Percentiles rank a stretch among this genome's conserved stretches.
These are phyloP conservation scores for Procambarus clarkii DNA, from an alignment of 1,140 invertebrate species.

Conservation along the genomic window DNA sequence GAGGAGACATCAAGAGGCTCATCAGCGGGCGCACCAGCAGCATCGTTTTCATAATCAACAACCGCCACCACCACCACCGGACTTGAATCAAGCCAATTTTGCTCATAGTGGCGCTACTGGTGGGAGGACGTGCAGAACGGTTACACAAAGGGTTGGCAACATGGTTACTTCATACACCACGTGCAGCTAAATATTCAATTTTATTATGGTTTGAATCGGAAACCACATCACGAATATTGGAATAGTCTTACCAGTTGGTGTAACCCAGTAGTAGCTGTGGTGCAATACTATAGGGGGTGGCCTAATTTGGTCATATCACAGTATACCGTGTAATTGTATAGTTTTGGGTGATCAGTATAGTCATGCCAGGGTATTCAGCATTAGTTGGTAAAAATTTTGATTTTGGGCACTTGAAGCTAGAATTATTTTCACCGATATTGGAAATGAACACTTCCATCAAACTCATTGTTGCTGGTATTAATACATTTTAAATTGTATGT, in stretches of 20 bases:
- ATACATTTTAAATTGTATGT: too few species aligned
- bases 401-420: too few species aligned
- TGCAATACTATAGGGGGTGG: too few species aligned
- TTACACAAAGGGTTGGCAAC: slow-evolving; percentile 59
- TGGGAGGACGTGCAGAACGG: slow-evolving; percentile 45
- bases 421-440: too few species aligned
- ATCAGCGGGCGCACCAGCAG: slow-evolving; percentile 38
- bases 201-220: neutral
- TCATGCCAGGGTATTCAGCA: too few species aligned
- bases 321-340: too few species aligned
- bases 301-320: too few species aligned
- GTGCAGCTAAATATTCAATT: slow-evolving; percentile 41
- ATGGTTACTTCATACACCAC: slow-evolving; percentile 65
- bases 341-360: too few species aligned
- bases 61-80: neutral
- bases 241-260: neutral
- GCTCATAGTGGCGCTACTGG: neutral
- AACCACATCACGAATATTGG: neutral
- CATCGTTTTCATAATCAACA: neutral
- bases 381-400: too few species aligned
- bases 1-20: slow-evolving; percentile 54
- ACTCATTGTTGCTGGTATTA: too few species aligned
- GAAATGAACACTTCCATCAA: too few species aligned
- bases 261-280: neutral
- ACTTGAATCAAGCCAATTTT: neutral